These are phyloP conservation scores for Lithobius niger DNA, from an alignment of 1,140 invertebrate genomes.

Conservation along the genomic window DNA sequence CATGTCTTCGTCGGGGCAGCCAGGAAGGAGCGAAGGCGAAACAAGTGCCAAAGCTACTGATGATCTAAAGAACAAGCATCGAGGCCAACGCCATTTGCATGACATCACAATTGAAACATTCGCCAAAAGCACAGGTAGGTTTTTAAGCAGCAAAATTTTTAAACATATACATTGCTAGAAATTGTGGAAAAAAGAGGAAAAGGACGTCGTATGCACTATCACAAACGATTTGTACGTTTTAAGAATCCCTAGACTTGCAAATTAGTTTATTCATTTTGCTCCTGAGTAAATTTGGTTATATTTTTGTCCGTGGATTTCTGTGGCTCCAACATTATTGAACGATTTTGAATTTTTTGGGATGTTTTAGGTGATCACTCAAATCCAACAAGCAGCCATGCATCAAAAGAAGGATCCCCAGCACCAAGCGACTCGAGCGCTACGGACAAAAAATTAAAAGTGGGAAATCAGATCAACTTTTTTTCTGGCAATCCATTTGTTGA, in stretches of 20 bases:
- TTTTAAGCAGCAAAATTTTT: too few relatives aligned
- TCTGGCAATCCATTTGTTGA: conserved; percentile 96
- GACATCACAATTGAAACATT: conserved; percentile 51
- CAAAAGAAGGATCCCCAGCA: conserved; percentile 13
- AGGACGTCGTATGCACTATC: not conserved
- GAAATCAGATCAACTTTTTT: conserved; percentile 49
- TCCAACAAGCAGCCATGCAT: not conserved
- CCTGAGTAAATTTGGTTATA: conserved; percentile 5
- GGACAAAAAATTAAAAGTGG: conserved; percentile 12
- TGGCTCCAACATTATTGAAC: not conserved
- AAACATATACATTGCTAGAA: too few relatives aligned
- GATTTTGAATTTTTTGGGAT: not conserved
- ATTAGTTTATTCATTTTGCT: conserved; percentile 10
- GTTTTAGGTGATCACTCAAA: not conserved
- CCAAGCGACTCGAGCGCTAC: conserved; percentile 14
- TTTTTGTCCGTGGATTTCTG: not conserved
- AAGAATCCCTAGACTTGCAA: not conserved
- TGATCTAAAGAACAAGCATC: conserved; percentile 16
- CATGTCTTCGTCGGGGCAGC: not conserved
- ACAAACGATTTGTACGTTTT: not conserved
- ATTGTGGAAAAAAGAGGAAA: not conserved
- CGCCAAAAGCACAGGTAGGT: conserved; percentile 11
- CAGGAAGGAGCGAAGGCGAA: not conserved
- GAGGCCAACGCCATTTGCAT: conserved; percentile 41
- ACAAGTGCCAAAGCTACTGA: not conserved